Conservation (phyloP, 2,888 invertebrate species). For the Eupeodes latifasciatus region DNA sequence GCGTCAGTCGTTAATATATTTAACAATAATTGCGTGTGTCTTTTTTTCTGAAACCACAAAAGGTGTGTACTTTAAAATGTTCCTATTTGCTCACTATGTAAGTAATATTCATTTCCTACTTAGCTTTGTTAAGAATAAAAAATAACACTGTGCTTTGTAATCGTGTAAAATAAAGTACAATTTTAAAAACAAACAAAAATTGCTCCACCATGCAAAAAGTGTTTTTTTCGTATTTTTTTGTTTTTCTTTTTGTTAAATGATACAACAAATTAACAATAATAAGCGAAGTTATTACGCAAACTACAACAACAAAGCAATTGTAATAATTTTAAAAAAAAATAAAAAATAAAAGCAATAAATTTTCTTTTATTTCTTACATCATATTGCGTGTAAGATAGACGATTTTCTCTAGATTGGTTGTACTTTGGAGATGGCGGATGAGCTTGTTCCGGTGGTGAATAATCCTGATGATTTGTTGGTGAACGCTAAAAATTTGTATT, state of each 20-base stretch:
- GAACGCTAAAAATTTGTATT: conserved; percentile 77
- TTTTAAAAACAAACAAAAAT: conserved; percentile 27
- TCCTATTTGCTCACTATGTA: background rate
- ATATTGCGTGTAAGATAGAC: conserved; percentile 83
- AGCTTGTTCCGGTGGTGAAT: conserved; percentile 80
- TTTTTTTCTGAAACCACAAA: background rate
- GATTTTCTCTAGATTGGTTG: conserved; percentile 82
- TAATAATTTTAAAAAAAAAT: conserved; percentile 27
- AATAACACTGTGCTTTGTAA: background rate
- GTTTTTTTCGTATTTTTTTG: conserved; percentile 14
- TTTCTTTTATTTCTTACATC: conserved; percentile 81
- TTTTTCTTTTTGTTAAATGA: conserved; percentile 24
- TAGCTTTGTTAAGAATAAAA: background rate
- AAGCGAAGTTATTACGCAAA: conserved; percentile 40
- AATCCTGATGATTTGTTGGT: conserved; percentile 78
- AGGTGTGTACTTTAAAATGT: background rate
- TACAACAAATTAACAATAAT: conserved; percentile 39
- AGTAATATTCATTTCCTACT: background rate
- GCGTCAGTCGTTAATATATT: background rate
- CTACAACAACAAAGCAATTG: conserved; percentile 64
- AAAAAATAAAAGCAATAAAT: conserved; percentile 39
- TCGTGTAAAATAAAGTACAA: conserved; percentile 18
- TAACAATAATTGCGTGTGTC: too few species aligned
- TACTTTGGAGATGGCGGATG: conserved; percentile 83
- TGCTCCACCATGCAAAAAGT: conserved; percentile 48